phyloP scores from a whole-genome alignment of 2,888 invertebrate genomes.

The Melitaea athalia region DNA sequence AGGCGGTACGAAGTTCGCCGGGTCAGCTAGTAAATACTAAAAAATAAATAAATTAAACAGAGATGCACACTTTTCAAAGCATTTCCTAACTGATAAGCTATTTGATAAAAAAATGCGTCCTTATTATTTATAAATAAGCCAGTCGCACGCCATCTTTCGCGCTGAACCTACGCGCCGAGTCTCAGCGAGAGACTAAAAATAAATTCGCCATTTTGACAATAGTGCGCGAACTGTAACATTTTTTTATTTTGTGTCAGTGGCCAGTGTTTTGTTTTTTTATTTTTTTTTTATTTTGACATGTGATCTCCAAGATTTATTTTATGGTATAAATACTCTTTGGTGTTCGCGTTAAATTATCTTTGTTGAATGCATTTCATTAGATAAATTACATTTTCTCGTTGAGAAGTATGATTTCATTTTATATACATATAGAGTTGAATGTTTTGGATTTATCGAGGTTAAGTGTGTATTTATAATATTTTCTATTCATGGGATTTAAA shows the following conservation, averaged over 20 bases:
- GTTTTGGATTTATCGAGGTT: too few relatives aligned
- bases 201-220: background rate
- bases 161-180: background rate
- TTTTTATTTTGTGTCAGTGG: background rate
- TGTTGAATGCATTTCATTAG: background rate
- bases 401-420: too few relatives aligned
- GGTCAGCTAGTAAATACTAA: too few relatives aligned
- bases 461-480: too few relatives aligned
- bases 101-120: slow-evolving; percentile 1
- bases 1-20: too few relatives aligned
- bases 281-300: background rate
- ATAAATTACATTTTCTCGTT: too few relatives aligned
- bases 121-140: slow-evolving; percentile 1
- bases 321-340: slow-evolving; percentile 1
- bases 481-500: too few relatives aligned
- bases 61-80: background rate
- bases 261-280: background rate
- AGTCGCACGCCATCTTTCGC: background rate
- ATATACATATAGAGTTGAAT: too few relatives aligned
- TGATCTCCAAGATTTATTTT: background rate
- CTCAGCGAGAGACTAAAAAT: background rate
- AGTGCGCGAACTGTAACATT: background rate
- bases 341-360: background rate
- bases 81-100: slow-evolving; percentile 3
- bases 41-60: background rate